Base-by-base conservation (phyloP, 2,888 invertebrate genomes). In the Pammene aurita region DNA sequence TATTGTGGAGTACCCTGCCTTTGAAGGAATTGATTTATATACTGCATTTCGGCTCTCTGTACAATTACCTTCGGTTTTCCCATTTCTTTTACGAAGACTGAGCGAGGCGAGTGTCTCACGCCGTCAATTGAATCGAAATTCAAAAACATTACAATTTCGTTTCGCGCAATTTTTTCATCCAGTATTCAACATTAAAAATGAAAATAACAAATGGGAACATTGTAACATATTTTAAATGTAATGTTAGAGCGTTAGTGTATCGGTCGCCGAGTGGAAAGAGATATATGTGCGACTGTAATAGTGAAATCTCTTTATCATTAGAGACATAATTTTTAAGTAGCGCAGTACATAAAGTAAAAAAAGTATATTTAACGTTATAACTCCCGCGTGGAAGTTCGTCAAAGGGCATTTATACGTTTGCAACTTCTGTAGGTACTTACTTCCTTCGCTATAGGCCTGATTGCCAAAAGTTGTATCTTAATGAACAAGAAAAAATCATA, bases 131-230 rank as follows among this genome's bases (percentile, higher is more conserved):
- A 48, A 64, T 67, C 68, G 50, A 73, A 70, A 76, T 74, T 76
- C 71, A 50, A 65, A 70, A 74, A 71, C 35, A 48, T 61, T 72
- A 62, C 60, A 64, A 61, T 71, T 73, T 74, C 65, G 76, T 79
- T 78, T 77, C 74, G 73, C 70, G 72, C 72, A 72, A 67, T 72
- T 76, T 73, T 72, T 74, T 84, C 86, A 84, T 78, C 79, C 80
- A 83, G 80, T 79, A 80, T 80, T 82, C 82, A 81, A 83, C 79
- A 77, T 76, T 72, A 77, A 54, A 26, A 78, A 79, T 83, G 84
- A 83, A 84, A 92, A 85, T 86, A 93, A 93, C 88, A 93, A 92
- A 83, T 89, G 93, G 93, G 93, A 93, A 84, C 93, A 93, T 87
- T 92, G 88, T 92, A 91, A 93, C 92, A 92, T 93, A 93, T 93